Evolutionary conservation across 2,888 invertebrate species (phyloP), one percentile per base, ranked within the genome.

Genomic region (Parnassius apollo): DNA sequence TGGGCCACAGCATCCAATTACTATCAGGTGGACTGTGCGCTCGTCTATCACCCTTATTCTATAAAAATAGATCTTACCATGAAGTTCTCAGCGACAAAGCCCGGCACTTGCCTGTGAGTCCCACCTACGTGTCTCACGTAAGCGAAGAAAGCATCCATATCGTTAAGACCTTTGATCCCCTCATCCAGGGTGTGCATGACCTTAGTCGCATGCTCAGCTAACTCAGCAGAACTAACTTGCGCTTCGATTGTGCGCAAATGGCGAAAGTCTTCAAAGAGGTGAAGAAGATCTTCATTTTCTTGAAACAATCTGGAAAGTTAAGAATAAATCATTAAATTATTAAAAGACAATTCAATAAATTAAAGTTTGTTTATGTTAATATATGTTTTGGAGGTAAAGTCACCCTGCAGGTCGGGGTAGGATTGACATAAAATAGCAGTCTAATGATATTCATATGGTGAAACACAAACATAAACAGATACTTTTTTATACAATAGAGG

Each of bases 181-280:
- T 97, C 96, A 80, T 98, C 97, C 69, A 98, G 85, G 1, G 97
- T 96, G 69, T 94, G 94, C 97, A 98, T 97, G 50, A 98, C 97
- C 75, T 95, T 95, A 66, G 94, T 95, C 12, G 97, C 97, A 76
- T 98, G 97, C 72, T 96, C 96, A n/a, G 95, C 96, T 67, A 98
- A 85, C 80, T 96, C 96, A 79, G 95, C 93, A 66, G 96, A 96
- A 70, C 93, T 94, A 58, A 95, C 94, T 77, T 96, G 95, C 68
- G 96, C 94, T 71, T 96, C 96, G 68, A 94, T 94, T 2, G 95
- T 95, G 73, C 94, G 94, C 64, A 96, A 86, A 70, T 95, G 94
- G 62, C 94, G 93, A 82, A 97, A 97, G 83, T 95, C 96, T 67
- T 94, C 94, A 83, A 97, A 97, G 71, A 97, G 90, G 46, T 93